Evolutionary conservation across 2,888 invertebrate species (phyloP), one percentile per base, ranked within the genome.

Genomic region (Noctua janthe): DNA sequence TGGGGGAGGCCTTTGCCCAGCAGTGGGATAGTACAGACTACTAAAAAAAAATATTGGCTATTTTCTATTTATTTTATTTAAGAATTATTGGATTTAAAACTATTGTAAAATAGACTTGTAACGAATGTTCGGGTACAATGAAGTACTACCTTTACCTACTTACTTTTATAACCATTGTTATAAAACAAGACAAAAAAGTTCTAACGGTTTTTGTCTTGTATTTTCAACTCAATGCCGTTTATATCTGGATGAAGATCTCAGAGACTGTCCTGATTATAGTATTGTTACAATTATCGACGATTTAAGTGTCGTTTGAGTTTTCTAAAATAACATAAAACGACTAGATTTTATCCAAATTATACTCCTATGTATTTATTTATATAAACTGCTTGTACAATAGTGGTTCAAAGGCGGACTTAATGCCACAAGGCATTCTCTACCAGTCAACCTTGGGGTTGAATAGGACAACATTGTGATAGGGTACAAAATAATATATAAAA

Each of bases 211-310:
- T 62, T 64, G 43, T n/a, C 7, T 17, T 74, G 5, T 49, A 35
- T 17, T 78, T 51, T 51, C 8, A 35, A 84, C 23, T 69, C 47
- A 81, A 70, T 69, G 85, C 59, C 29, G 39, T 47, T 17, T 20
- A 62, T 62, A 47, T 39, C 17, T n/a, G 17, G 35, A 70, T 62
- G 29, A 85, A 80, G 85, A 85, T 3, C 54, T 39, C 20, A 47
- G n/a, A 84, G 43, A 51, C 17, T 62, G 11, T 11, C 47, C 23
- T 20, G 23, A 39, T 56, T 11, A n/a, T 13, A 83, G 6, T 17
- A n/a, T 73, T 72, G 15, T 15, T n/a, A 73, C n/a, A 51, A 78
- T 56, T 15, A 43, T 39, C 5, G 15, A 15, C 17, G 23, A 43
- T 17, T 6, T 39, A 51, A 43, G 6, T 35, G 20, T 39, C 11